These are phyloP conservation scores for Ornithoptera alexandrae DNA, from an alignment of 2,888 invertebrate species.

Conservation along the genomic window DNA sequence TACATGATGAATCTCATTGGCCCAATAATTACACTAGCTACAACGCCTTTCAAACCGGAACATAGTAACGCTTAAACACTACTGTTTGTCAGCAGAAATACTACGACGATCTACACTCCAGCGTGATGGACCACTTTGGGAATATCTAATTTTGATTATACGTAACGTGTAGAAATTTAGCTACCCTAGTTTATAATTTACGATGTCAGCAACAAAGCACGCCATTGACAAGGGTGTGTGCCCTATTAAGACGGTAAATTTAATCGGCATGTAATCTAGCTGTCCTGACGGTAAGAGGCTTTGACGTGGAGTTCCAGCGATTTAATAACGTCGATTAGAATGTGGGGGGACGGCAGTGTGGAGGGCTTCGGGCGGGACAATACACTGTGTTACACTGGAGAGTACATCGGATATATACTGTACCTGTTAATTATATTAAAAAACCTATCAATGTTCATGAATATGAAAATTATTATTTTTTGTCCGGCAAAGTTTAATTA, in stretches of 20 bases:
- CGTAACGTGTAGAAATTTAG: not conserved
- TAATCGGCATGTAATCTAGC: slow-evolving; percentile 6
- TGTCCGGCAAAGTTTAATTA: no score
- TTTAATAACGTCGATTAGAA: slow-evolving; percentile 4
- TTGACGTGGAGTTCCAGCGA: slow-evolving; percentile 6
- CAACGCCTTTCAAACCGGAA: no score
- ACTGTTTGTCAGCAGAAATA: no score
- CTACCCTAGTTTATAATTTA: not conserved
- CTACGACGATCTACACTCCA: no score
- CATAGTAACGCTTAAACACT: no score
- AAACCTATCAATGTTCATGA: no score
- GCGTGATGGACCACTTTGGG: no score
- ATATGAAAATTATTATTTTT: no score
- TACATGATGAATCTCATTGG: no score
- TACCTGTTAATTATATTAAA: no score
- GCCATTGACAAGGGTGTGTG: slow-evolving; percentile 14
- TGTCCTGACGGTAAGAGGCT: slow-evolving; percentile 3
- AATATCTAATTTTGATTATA: no score
- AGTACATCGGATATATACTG: not conserved
- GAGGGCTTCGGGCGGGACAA: not conserved
- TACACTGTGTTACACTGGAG: not conserved
- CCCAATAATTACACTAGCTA: no score
- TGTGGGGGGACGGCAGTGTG: not conserved
- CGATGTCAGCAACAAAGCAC: slow-evolving; percentile 7
- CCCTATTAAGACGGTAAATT: slow-evolving; percentile 10